Conservation (phyloP, 1,140 invertebrate species). For the Ceratitis capitata region DNA sequence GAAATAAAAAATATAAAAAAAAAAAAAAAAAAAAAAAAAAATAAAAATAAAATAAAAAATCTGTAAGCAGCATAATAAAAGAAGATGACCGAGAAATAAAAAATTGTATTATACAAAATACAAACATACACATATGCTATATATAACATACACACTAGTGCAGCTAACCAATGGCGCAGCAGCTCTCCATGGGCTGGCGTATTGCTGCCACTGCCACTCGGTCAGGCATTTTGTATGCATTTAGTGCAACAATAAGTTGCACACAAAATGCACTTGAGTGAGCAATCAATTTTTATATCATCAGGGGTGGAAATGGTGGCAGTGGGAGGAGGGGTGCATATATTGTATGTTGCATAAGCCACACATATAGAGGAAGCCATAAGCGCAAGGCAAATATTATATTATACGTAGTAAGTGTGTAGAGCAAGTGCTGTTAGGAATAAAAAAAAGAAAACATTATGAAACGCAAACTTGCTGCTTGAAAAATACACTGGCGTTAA, state of each 20-base stretch:
- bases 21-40: no score
- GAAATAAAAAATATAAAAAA: no score
- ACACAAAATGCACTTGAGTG: slow-evolving; percentile 36
- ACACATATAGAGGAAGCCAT: neutral
- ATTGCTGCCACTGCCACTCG: neutral
- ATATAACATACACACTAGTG: neutral
- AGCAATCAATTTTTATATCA: slow-evolving; percentile 33
- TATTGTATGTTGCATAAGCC: neutral
- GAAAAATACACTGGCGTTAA: no score
- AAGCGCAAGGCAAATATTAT: neutral
- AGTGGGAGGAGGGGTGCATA: neutral
- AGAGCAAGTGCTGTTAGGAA: no score
- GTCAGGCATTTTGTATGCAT: slow-evolving; percentile 36
- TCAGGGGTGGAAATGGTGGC: neutral
- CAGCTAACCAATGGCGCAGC: no score
- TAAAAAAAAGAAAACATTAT: no score
- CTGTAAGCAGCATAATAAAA: slow-evolving; percentile 13
- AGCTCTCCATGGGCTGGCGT: no score
- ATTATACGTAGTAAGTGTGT: no score
- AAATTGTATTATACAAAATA: neutral
- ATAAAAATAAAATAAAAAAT: no score
- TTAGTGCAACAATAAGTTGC: slow-evolving; percentile 20
- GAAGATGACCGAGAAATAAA: neutral
- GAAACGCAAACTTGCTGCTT: no score
- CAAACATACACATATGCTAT: neutral